phyloP scores from a whole-genome alignment of 2,797 vertebrate genomes.

The Xiphophorus birchmanni region DNA sequence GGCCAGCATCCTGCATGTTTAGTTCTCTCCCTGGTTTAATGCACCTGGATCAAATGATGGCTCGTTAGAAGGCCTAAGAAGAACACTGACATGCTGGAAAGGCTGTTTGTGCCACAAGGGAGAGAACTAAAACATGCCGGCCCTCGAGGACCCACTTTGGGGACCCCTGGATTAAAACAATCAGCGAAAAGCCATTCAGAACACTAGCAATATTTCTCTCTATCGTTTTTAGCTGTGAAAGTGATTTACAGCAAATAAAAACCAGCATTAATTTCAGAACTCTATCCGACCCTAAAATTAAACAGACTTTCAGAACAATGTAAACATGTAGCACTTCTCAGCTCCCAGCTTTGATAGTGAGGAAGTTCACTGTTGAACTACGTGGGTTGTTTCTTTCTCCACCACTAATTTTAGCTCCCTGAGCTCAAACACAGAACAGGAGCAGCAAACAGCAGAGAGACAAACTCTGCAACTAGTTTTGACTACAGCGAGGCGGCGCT shows the following conservation, averaged over 20 bases:
- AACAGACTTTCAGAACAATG: not conserved
- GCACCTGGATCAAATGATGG: no score
- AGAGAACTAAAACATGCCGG: no score
- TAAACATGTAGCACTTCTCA: not conserved
- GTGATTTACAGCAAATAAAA: not conserved
- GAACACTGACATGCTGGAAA: no score
- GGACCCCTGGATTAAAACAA: not conserved
- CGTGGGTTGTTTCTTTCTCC: not conserved
- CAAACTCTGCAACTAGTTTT: conserved; percentile 7
- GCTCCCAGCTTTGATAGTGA: not conserved
- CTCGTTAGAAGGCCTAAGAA: no score
- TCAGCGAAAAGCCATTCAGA: not conserved
- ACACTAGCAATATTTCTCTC: not conserved
- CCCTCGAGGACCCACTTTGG: no score
- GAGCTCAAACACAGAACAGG: conserved; percentile 1
- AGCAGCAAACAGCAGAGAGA: conserved; percentile 10
- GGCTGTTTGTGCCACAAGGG: no score
- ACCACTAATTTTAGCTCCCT: not conserved
- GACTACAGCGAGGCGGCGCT: not conserved
- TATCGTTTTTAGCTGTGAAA: not conserved
- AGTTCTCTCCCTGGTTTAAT: no score
- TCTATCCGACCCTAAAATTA: not conserved
- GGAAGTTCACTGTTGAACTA: conserved; percentile 2
- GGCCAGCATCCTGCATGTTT: no score
- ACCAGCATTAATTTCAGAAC: not conserved